These are phyloP conservation scores for human (Homo sapiens) DNA, from an alignment of 2,113 vertebrate species.

Conservation along the genomic window DNA sequence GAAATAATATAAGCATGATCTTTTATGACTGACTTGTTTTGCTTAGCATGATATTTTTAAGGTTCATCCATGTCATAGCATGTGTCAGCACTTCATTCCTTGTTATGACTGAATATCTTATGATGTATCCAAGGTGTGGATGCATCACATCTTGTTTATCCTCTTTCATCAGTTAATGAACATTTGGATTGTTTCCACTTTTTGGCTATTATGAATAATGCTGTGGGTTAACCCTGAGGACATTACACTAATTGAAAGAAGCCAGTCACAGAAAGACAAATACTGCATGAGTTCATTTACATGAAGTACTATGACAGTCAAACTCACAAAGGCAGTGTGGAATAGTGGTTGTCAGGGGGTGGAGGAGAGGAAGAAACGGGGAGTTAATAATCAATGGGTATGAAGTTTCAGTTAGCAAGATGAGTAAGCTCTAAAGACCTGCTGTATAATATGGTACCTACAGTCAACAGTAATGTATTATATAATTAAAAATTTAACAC, in stretches of 20 bases:
- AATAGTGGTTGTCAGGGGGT: no score
- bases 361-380: not conserved
- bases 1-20: fast-evolving
- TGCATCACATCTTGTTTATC: not conserved
- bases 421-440: not conserved
- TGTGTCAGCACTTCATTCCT: not conserved
- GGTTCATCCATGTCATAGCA: not conserved
- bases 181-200: not conserved
- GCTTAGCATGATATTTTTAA: not conserved
- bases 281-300: not conserved
- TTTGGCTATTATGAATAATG: not conserved
- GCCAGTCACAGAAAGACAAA: not conserved
- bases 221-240: not conserved
- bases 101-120: not conserved
- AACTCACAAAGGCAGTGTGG: not conserved
- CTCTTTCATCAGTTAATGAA: not conserved
- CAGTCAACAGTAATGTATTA: not conserved
- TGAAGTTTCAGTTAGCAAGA: not conserved
- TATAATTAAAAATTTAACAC: not conserved
- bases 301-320: not conserved
- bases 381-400: not conserved
- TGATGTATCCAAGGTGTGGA: not conserved
- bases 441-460: not conserved
- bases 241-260: not conserved
- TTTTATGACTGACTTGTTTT: not conserved